Base-by-base conservation (phyloP, 2,888 invertebrate genomes). In the Ochlodes sylvanus region DNA sequence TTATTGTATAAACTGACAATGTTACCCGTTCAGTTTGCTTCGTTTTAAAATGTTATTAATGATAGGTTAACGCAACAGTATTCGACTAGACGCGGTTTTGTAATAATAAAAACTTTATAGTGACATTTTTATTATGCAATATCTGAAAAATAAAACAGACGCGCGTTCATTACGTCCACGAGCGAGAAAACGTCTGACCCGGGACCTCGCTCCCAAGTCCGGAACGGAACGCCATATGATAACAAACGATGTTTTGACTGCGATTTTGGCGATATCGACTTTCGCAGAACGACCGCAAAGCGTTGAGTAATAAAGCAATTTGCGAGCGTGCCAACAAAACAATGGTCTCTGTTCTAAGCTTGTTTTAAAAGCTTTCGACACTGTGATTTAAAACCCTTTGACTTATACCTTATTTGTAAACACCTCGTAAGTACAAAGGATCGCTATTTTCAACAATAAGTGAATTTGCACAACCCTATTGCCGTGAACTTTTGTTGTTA, bases 351-450 rank as follows among this genome's bases (percentile, higher is more conserved):
- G 81, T 92, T 92, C 90, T 91, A 88, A 92, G 90, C 86, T 87
- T 90, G 87, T 90, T 92, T 92, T 88, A 87, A 91, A 90, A 91
- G 89, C 92, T 93, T 90, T 92, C 91, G 87, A 91, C 92, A 82
- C 88, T 83, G 84, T 90, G 92, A 92, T 93, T 93, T 92, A 92
- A 92, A 91, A 88, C 92, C 91, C 92, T 93, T 92, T 92, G 91
- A 90, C 86, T 86, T 84, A 85, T 81, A 84, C 84, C 83, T 89
- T 91, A 90, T 92, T 92, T 90, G 92, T 92, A 93, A 92, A 92
- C 92, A 92, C 83, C 79, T 81, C 79, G 77, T 80, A 75, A 80
- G 83, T 80, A 93, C 90, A 92, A 92, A 89, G 90, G 90, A 81
- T 81, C 76, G 82, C 80, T 87, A 86, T 87, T 86, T 82, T 80